phyloP scores from a whole-genome alignment of 2,888 invertebrate genomes.

The Torymus aiolomorphi region DNA sequence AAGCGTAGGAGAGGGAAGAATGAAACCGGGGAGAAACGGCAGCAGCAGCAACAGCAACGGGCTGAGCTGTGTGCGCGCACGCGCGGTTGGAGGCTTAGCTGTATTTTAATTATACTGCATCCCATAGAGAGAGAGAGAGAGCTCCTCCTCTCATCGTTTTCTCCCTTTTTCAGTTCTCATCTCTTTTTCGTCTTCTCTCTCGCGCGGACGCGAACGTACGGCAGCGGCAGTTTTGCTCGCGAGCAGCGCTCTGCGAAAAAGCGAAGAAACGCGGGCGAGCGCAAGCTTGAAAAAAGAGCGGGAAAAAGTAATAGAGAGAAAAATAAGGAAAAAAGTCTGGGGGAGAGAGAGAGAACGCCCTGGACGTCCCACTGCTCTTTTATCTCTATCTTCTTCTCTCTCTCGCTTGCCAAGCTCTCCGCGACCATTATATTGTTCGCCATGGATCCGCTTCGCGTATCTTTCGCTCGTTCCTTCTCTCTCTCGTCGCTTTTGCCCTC shows the following conservation, averaged over 20 bases:
- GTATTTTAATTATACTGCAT: constrained; percentile 72
- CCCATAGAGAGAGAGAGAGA: constrained; percentile 60
- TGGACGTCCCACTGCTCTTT: constrained; percentile 66
- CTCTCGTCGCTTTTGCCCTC: constrained; percentile 55
- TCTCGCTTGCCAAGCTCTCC: constrained; percentile 52
- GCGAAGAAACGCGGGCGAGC: constrained; percentile 57
- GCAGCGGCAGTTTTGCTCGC: constrained; percentile 29
- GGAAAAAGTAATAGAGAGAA: constrained; percentile 58
- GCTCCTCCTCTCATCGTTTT: constrained; percentile 62
- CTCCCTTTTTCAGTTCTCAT: constrained; percentile 59
- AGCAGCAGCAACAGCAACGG: constrained; percentile 59
- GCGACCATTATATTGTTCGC: constrained; percentile 61
- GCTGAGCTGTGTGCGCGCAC: constrained; percentile 51
- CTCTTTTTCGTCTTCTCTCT: constrained; percentile 56
- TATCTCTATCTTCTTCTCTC: constrained; percentile 59
- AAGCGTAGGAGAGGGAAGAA: constrained; percentile 54
- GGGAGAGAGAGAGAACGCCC: constrained; percentile 50
- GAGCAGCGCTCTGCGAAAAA: constrained; percentile 58
- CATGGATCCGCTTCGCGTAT: constrained; percentile 56
- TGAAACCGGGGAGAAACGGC: constrained; percentile 57
- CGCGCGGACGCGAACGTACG: constrained; percentile 29
- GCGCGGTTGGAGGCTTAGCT: constrained; percentile 72
- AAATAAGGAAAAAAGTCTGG: constrained; percentile 56
- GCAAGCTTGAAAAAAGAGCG: constrained; percentile 58
- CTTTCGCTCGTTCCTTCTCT: constrained; percentile 56